Conservation (phyloP, 2,113 vertebrate genomes). For the Laterallus jamaicensis region DNA sequence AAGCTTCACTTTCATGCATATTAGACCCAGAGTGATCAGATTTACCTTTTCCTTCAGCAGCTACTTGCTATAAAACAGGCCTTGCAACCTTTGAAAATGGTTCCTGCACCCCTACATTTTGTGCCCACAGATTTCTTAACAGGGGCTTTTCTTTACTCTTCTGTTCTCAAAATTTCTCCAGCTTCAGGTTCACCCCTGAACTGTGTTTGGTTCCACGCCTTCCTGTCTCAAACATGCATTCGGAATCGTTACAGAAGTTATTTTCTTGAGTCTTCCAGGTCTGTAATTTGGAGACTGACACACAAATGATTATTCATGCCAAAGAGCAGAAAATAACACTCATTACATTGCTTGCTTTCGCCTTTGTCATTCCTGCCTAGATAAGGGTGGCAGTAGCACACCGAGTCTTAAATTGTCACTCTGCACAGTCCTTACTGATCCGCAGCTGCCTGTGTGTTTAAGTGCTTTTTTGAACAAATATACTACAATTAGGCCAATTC, state of each 20-base stretch:
- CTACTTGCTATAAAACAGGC: not conserved
- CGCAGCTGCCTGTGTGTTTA: not conserved
- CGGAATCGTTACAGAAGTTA: not conserved
- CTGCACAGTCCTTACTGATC: not conserved
- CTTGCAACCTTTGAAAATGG: not conserved
- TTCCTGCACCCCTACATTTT: not conserved
- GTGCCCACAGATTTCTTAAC: not conserved
- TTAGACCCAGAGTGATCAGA: not conserved
- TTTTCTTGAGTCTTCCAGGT: not conserved
- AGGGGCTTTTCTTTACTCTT: not conserved
- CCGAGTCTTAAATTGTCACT: not conserved
- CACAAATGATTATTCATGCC: not conserved
- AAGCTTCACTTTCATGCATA: not conserved
- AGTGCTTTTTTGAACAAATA: conserved; percentile 27
- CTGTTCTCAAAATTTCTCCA: not conserved
- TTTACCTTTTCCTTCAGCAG: not conserved
- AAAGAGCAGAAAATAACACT: conserved; percentile 12
- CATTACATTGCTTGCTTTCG: not conserved
- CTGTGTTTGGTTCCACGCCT: not conserved
- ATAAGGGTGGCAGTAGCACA: not conserved
- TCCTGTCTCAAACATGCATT: not conserved
- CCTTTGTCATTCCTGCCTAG: not conserved
- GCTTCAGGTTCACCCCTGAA: not conserved
- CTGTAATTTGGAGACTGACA: conserved; percentile 4
- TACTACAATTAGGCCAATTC: conserved; percentile 28